phyloP scores from a whole-genome alignment of 2,888 invertebrate species.

The Tetranychus piercei region DNA sequence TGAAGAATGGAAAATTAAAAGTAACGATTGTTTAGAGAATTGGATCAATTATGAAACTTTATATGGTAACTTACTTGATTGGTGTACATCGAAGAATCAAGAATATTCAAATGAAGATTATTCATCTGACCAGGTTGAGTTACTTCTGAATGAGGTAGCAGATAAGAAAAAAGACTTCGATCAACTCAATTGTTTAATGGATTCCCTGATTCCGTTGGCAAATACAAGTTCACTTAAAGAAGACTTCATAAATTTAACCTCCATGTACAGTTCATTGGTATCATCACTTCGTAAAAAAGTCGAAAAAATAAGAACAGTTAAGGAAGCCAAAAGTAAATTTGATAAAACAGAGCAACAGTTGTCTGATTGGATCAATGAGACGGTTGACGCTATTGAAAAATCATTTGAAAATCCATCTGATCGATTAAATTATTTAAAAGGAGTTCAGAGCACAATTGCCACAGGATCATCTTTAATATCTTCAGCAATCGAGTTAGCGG shows the following conservation, averaged over 20 bases:
- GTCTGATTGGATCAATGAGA: background rate
- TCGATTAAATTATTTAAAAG: background rate
- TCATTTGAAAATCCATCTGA: background rate
- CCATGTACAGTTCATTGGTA: background rate
- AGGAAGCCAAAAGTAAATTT: constrained; percentile 76
- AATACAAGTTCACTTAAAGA: background rate
- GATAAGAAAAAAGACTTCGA: background rate
- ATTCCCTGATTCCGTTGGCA: background rate
- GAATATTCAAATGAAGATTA: background rate
- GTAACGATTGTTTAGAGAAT: background rate
- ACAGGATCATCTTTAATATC: background rate
- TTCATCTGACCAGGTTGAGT: background rate
- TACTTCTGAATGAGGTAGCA: background rate
- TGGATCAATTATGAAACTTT: background rate
- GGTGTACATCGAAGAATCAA: background rate
- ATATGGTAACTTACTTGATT: background rate
- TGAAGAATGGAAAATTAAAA: background rate
- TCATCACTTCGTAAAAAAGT: constrained; percentile 5
- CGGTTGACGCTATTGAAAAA: background rate
- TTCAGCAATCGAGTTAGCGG: background rate
- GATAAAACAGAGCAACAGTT: constrained; percentile 52
- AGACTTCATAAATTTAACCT: background rate
- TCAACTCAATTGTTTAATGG: background rate
- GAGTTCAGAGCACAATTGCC: background rate
- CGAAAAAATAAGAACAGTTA: constrained; percentile 34